Conservation (phyloP, 2,888 invertebrate species). For the Ophonus ardosiacus region DNA sequence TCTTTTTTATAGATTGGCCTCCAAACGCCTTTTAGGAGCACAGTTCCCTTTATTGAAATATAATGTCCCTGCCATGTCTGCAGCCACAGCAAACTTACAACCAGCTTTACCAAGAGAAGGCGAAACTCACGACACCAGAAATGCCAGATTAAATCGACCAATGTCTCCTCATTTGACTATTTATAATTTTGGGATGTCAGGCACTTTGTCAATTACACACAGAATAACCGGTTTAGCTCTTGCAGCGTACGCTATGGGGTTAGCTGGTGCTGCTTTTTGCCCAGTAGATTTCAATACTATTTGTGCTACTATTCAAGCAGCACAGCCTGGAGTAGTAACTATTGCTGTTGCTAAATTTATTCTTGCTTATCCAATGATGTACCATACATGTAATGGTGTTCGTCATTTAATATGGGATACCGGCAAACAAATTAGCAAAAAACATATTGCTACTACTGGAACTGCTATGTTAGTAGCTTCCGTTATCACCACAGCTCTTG, state of each 20-base stretch:
- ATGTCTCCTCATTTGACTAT: slow-evolving; percentile 59
- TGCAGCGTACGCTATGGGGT: slow-evolving; percentile 35
- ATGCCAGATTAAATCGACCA: slow-evolving; percentile 51
- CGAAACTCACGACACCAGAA: slow-evolving; percentile 50
- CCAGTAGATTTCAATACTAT: slow-evolving; percentile 43
- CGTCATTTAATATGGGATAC: slow-evolving; percentile 60
- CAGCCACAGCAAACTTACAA: slow-evolving; percentile 11
- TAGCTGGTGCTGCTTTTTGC: slow-evolving; percentile 48
- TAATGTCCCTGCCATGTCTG: slow-evolving; percentile 44
- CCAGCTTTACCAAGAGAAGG: slow-evolving; percentile 30
- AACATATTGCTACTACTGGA: slow-evolving; percentile 57
- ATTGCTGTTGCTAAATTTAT: slow-evolving; percentile 46
- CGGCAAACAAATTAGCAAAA: slow-evolving; percentile 49
- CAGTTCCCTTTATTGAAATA: slow-evolving; percentile 42
- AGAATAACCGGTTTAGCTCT: slow-evolving; percentile 57
- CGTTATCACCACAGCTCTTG: slow-evolving; percentile 19
- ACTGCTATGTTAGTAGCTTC: slow-evolving; percentile 47
- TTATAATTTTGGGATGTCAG: slow-evolving; percentile 51
- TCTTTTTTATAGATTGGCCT: slow-evolving; percentile 41
- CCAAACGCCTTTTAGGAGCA: slow-evolving; percentile 44
- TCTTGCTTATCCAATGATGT: slow-evolving; percentile 53
- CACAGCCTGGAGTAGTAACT: slow-evolving; percentile 36
- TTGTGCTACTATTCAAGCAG: slow-evolving; percentile 49
- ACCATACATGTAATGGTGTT: slow-evolving; percentile 58
- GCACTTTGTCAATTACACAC: slow-evolving; percentile 54